Evolutionary conservation across 2,888 invertebrate genomes (phyloP).

Genomic region (Idaea dimidiata): DNA sequence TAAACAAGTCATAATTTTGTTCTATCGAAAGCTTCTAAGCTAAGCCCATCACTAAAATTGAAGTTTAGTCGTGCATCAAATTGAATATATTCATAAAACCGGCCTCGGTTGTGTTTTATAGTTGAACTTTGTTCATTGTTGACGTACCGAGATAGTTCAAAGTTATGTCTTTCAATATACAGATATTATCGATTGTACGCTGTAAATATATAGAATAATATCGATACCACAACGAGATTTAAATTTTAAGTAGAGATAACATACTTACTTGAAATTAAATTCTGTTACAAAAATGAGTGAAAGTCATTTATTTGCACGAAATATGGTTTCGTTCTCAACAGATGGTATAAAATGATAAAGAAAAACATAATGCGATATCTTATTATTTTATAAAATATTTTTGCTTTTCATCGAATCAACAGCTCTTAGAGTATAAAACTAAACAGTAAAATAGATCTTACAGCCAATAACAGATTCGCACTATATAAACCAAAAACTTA

Average conservation of each 20-base stretch:
- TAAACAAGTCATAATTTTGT: constrained; percentile 17
- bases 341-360: too few relatives aligned
- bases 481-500: too few relatives aligned
- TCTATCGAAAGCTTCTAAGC: constrained; percentile 18
- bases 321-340: too few relatives aligned
- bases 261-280: background rate
- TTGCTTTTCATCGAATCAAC: too few relatives aligned
- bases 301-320: too few relatives aligned
- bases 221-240: background rate
- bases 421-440: too few relatives aligned
- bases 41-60: constrained; percentile 39
- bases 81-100: constrained; percentile 57
- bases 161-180: constrained; percentile 27
- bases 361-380: too few relatives aligned
- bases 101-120: constrained; percentile 35
- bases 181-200: background rate
- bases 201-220: background rate
- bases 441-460: too few relatives aligned
- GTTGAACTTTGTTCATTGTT: constrained; percentile 41
- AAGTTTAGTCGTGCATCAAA: constrained; percentile 54
- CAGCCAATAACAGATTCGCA: too few relatives aligned
- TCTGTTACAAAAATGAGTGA: too few relatives aligned
- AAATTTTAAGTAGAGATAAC: background rate
- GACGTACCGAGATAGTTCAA: constrained; percentile 36
- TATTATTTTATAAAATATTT: too few relatives aligned